Conservation (phyloP, 1,140 invertebrate genomes). For the Zaprionus camerounensis region DNA sequence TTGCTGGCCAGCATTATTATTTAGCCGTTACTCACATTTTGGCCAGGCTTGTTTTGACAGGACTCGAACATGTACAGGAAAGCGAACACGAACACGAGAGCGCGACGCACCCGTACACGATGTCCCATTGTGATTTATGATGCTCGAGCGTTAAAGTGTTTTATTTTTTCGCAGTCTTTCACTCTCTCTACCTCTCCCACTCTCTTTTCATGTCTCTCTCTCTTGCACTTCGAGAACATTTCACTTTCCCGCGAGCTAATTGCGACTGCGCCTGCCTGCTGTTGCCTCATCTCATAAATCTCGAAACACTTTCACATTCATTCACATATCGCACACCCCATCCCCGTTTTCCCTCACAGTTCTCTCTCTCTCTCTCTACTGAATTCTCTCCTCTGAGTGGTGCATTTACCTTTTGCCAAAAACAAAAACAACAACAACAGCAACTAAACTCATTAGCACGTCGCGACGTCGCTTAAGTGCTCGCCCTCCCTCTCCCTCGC, state of each 20-base stretch:
- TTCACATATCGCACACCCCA: conserved; percentile 44
- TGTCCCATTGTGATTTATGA: conserved; percentile 78
- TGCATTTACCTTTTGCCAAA: conserved; percentile 45
- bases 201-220: background rate
- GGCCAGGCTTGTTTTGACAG: conserved; percentile 77
- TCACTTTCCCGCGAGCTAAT: conserved; percentile 78
- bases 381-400: conserved; percentile 5
- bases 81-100: conserved; percentile 39
- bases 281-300: conserved; percentile 78
- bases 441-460: conserved; percentile 71
- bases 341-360: conserved; percentile 11
- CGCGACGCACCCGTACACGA: conserved; percentile 46
- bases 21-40: conserved; percentile 80
- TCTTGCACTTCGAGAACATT: conserved; percentile 72
- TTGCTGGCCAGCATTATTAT: conserved; percentile 73
- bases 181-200: conserved; percentile 13
- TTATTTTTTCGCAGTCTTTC: conserved; percentile 53
- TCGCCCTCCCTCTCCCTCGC: background rate
- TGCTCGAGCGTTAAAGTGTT: conserved; percentile 74
- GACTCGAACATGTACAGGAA: conserved; percentile 24
- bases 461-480: conserved; percentile 74
- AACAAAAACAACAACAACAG: conserved; percentile 21
- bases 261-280: conserved; percentile 40
- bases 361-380: conserved; percentile 15
- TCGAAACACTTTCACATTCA: conserved; percentile 79